Base-by-base conservation (phyloP, 2,797 vertebrate species). In the Hafferia zeledoni region DNA sequence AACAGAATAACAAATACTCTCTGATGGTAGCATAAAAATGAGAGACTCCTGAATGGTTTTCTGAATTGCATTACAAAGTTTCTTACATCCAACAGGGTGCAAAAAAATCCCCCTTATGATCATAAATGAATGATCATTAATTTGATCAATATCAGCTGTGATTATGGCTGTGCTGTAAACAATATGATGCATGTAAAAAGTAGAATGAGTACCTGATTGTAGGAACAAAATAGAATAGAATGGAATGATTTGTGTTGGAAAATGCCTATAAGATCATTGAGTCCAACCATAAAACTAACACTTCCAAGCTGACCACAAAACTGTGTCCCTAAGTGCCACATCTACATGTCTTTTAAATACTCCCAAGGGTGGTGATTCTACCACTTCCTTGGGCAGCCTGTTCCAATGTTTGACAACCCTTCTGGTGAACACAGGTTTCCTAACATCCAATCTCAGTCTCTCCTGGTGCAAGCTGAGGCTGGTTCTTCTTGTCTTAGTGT, bases 91-190 rank as follows among this genome's bases (percentile, higher is more conserved):
- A 69, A 82, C 39, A 83, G 79, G 44, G n/a, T 52, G 71, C 55
- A 80, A 76, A 86, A 79, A 83, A 59, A 3, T 2, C 4, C 24
- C 30, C 28, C 68, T 78, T 87, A 65, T 41, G 30, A 50, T 82
- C 59, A 68, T 39, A 92, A 89, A 87, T 89, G 88, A 82, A 23
- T 64, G 33, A 82, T 79, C 93, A 93, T 96, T 95, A 77, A 92
- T 94, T 92, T 96, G 90, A 93, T 70, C 92, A 94, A 72, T 89
- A 93, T 88, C 55, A 83, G 44, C 46, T 82, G 39, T 78, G 81
- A 84, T 94, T 91, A 60, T 49, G 67, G 44, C 71, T 95, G 39
- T 65, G 33, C 63, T 94, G 61, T 83, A 72, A 92, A 77, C 77
- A 90, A 64, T 70, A 75, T 59, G 60, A 18, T 14, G 18, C 31